Evolutionary conservation across 1,140 invertebrate genomes (phyloP), one percentile per base, ranked within the genome.

Genomic region (Drosophila tsacasi): DNA sequence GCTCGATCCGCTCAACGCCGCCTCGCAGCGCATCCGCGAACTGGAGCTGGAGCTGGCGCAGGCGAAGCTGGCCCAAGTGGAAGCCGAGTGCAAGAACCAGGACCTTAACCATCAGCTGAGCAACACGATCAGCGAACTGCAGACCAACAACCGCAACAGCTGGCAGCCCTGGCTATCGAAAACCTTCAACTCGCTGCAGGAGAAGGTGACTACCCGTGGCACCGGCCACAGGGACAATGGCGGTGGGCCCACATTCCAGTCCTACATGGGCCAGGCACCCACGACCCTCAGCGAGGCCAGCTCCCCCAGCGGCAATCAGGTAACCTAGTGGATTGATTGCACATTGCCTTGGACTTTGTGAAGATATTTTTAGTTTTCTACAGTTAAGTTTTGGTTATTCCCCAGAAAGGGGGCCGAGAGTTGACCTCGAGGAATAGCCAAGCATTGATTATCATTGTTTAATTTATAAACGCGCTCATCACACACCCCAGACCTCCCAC

Each of bases 41-140:
- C 94, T 99, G 25, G 99, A 99, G 93, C 94, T 99, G 54, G 98
- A 99, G 92, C 93, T 99, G 63, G 99, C 98, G 5, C 97, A 98
- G 92, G 98, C 98, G 0, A 99, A 99, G 93, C 94, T 99, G 73
- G 98, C 98, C 0, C 96, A 99, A 61, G 99, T 99, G 5, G 98
- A 99, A 94, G 97, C 98, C 1, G 97, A 99, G 93, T 99, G 99
- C 94, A 96, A 96, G 83, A 99, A 98, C 94, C 98, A 99, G 96
- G 98, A 99, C 93, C 93, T 99, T 40, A 98, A 96, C n/a, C 98
- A 99, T 94, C 97, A 98, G 91, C 94, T 99, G 49, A 96, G 96
- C 84, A 95, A 97, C 1, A 96, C 97, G 0, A 93, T 97, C 32
- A 95, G 96, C 35, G 98, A 99, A 93, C 95, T 96, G 92, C 95